Conservation (phyloP, 2,113 vertebrate species). For the Dendropsophus ebraccatus region DNA sequence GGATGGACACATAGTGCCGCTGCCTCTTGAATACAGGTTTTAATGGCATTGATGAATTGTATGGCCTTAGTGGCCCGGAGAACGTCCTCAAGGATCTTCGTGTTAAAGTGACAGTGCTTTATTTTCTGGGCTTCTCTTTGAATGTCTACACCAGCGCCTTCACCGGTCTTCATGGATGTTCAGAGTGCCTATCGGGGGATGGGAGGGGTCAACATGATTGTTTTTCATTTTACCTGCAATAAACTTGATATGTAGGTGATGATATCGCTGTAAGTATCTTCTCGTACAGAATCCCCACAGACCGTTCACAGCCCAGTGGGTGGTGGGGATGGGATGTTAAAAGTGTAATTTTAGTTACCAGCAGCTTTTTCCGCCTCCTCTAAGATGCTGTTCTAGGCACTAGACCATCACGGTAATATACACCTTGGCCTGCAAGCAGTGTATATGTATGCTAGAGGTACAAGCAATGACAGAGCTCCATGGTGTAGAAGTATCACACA, state of each 20-base stretch:
- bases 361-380: no score
- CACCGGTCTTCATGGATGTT: neutral
- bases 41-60: neutral
- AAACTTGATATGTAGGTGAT: neutral
- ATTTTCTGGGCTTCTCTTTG: neutral
- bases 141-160: conserved; percentile 8
- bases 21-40: neutral
- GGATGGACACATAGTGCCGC: no score
- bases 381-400: no score
- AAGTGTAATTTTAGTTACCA: neutral
- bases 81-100: neutral
- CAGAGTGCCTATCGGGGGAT: neutral
- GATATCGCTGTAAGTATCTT: neutral
- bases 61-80: no score
- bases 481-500: no score
- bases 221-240: neutral
- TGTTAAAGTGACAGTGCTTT: neutral
- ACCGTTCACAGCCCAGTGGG: no score
- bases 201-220: neutral
- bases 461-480: no score
- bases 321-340: no score
- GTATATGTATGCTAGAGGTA: no score
- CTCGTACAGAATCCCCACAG: neutral
- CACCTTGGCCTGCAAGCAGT: no score
- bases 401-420: no score